Conservation (phyloP, 92 coral and sea anemone species). For the Bergia sp. region DNA sequence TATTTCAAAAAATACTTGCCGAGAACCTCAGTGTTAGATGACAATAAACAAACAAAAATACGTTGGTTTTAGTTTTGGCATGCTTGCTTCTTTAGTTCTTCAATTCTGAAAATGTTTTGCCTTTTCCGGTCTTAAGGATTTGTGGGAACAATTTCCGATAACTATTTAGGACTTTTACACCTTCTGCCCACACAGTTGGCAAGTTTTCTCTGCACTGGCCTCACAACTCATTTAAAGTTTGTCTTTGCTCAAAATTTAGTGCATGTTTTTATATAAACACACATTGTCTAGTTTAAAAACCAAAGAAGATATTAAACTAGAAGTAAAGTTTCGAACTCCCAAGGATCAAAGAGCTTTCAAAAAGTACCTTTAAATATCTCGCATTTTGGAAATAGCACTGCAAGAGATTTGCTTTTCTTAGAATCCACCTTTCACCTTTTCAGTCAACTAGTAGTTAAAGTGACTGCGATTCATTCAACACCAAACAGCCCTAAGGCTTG, state of each 20-base stretch:
- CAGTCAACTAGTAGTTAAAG: constrained; percentile 11
- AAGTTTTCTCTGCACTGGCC: background rate
- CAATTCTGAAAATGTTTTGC: too few species aligned
- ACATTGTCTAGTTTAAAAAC: background rate
- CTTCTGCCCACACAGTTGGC: background rate
- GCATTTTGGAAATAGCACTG: constrained; percentile 44
- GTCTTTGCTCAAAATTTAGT: background rate
- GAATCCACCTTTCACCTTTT: constrained; percentile 34
- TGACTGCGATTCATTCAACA: constrained; percentile 33
- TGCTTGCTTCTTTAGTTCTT: too few species aligned
- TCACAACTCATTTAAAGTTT: background rate
- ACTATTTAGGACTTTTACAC: background rate
- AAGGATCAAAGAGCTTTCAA: constrained; percentile 15
- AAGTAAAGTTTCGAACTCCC: background rate
- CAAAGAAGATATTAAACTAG: background rate
- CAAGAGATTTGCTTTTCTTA: constrained; percentile 26
- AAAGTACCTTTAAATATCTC: constrained; percentile 40
- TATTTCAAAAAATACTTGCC: background rate
- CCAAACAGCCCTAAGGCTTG: constrained; percentile 19
- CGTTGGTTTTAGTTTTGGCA: too few species aligned
- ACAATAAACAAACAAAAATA: too few species aligned
- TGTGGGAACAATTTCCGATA: constrained; percentile 27
- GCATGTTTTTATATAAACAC: background rate
- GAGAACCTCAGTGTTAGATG: too few species aligned
- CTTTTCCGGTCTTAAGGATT: constrained; percentile 1